Evolutionary conservation across 2,888 invertebrate species (phyloP).

Genomic region (Tenthredo scrophulariae): DNA sequence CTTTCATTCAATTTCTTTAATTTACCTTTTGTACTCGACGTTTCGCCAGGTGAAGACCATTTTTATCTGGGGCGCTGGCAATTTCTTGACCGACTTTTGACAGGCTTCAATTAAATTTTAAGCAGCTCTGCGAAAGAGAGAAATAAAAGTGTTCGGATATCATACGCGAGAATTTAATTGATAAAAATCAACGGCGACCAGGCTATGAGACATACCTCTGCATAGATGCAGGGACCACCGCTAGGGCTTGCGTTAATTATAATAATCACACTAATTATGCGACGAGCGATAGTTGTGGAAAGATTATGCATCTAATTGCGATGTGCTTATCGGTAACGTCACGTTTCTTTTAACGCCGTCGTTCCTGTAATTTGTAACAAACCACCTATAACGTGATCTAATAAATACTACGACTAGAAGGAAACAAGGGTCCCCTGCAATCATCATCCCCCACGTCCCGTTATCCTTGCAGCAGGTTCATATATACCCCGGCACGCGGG

Average conservation of each 20-base stretch:
- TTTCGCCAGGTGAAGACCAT: background rate
- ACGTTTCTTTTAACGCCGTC: constrained; percentile 43
- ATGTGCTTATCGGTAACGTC: constrained; percentile 64
- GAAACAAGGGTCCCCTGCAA: constrained; percentile 1
- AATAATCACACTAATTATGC: constrained; percentile 64
- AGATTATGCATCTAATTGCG: constrained; percentile 70
- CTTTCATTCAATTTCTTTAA: background rate
- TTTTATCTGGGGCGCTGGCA: constrained; percentile 20
- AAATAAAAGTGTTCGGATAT: background rate
- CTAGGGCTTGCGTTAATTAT: constrained; percentile 63
- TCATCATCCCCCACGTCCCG: background rate
- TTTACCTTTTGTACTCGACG: background rate
- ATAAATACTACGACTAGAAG: constrained; percentile 28
- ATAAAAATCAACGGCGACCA: background rate
- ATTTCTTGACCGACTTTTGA: constrained; percentile 28
- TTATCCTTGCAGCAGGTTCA: background rate
- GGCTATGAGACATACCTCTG: background rate
- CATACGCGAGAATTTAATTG: background rate
- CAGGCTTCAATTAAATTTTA: constrained; percentile 19
- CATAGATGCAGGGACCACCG: background rate
- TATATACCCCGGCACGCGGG: background rate
- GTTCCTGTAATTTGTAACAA: constrained; percentile 41
- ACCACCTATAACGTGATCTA: constrained; percentile 16
- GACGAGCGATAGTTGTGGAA: constrained; percentile 64
- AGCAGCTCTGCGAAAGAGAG: background rate